Evolutionary conservation across 1,140 invertebrate species (phyloP).

Genomic region (Prorops nasuta): DNA sequence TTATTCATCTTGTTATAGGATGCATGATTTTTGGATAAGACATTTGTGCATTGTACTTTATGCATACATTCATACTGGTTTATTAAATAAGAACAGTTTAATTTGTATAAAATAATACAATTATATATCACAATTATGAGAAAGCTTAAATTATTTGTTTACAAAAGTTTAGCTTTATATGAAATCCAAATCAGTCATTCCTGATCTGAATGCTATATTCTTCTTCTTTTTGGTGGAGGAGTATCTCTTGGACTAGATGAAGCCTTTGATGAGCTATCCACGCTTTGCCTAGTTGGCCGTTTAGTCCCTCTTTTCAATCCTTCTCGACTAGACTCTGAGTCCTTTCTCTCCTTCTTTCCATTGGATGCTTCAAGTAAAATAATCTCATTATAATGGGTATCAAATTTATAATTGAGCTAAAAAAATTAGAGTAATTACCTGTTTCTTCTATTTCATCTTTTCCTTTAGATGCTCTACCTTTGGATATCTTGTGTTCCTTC

Average conservation of each 20-base stretch:
- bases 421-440: conserved; percentile 15
- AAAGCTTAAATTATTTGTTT: too few relatives aligned
- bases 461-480: conserved; percentile 46
- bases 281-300: conserved; percentile 52
- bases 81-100: too few relatives aligned
- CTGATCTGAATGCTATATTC: too few relatives aligned
- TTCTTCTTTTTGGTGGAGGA: conserved; percentile 49
- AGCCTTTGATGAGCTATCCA: conserved; percentile 48
- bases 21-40: too few relatives aligned
- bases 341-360: conserved; percentile 51
- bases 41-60: too few relatives aligned
- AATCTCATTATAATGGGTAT: neutral
- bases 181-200: too few relatives aligned
- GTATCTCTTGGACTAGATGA: conserved; percentile 52
- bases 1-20: too few relatives aligned
- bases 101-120: too few relatives aligned
- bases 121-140: too few relatives aligned
- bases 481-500: conserved; percentile 48
- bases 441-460: conserved; percentile 50
- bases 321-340: conserved; percentile 49
- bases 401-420: neutral
- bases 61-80: too few relatives aligned
- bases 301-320: conserved; percentile 46
- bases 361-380: conserved; percentile 28
- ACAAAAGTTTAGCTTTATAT: too few relatives aligned